Base-by-base conservation (phyloP, 2,888 invertebrate species). In the Plebejus argus region DNA sequence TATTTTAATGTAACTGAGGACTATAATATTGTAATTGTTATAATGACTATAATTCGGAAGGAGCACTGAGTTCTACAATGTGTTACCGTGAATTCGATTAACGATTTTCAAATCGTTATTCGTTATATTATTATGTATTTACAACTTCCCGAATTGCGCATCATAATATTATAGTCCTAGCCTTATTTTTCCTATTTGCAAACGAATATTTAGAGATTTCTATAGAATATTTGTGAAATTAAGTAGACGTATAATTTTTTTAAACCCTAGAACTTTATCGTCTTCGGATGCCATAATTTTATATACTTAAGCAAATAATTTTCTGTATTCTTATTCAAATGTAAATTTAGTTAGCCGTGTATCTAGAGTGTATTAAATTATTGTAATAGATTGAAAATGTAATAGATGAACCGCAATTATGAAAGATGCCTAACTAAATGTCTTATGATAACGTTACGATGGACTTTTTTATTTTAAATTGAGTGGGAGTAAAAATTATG, bases 341-440 rank as follows among this genome's bases (percentile, higher is more conserved):
- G 70, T 76, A 75, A 76, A 53, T 78, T 78, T 76, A 70, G 74
- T 70, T 53, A 75, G 53, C 56, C 20, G 35, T 28, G 66, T 77
- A 61, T 53, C 71, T 53, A 77, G 56, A 58, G 35, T 72, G 77
- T 79, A 79, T 71, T 78, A 79, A 76, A 79, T 78, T 81, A 82
- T 85, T 85, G 86, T 86, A 85, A 88, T 88, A 82, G 88, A 92
- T 91, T 91, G 90, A 90, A 92, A 91, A 91, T 91, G 91, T 90
- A 90, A 84, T 88, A 83, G 77, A 71, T 80, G 80, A 78, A 82
- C 82, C 81, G 82, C 83, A 83, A 83, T 83, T 83, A 88, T 87
- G 76, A 80, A 83, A 86, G 86, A 89, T 87, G 92, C 93, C 92
- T 93, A 93, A 91, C 83, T 91, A 87, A 91, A 92, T 91, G 92